Evolutionary conservation across 2,113 vertebrate species (phyloP).

Genomic region (Capricornis sumatraensis): DNA sequence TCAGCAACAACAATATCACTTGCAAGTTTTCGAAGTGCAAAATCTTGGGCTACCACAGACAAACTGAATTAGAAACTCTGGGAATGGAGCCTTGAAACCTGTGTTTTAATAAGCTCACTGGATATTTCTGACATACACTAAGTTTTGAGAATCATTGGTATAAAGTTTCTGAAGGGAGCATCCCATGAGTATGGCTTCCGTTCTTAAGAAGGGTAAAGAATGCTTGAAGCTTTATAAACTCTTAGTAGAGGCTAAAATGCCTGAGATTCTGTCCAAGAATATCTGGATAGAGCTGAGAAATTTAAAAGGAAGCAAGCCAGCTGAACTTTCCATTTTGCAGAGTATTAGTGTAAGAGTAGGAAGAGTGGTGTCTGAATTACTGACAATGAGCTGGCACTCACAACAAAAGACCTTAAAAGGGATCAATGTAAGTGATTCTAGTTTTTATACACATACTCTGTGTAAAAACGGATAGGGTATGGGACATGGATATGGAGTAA

Average conservation of each 20-base stretch:
- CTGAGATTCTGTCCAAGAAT: slow-evolving; percentile 1
- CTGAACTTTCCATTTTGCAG: neutral
- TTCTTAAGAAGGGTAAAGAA: neutral
- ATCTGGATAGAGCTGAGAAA: slow-evolving; percentile 13
- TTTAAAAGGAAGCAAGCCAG: slow-evolving; percentile 3
- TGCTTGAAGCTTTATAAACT: neutral
- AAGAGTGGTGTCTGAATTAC: neutral
- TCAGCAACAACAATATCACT: neutral
- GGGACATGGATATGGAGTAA: neutral
- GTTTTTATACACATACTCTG: neutral
- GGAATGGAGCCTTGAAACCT: neutral
- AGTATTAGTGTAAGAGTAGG: neutral
- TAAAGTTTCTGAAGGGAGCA: neutral
- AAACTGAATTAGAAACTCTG: neutral
- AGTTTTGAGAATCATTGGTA: neutral
- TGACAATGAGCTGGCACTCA: neutral
- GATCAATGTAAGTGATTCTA: neutral
- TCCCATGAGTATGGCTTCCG: neutral
- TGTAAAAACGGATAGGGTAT: neutral
- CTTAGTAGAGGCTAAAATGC: neutral
- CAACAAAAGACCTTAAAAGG: neutral
- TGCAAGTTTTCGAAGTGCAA: neutral
- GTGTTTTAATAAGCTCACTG: neutral
- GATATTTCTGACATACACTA: neutral
- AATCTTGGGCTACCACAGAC: neutral